Evolutionary conservation across 2,888 invertebrate species (phyloP), one percentile per base, ranked within the genome.

Genomic region (Synanthedon myopaeformis): DNA sequence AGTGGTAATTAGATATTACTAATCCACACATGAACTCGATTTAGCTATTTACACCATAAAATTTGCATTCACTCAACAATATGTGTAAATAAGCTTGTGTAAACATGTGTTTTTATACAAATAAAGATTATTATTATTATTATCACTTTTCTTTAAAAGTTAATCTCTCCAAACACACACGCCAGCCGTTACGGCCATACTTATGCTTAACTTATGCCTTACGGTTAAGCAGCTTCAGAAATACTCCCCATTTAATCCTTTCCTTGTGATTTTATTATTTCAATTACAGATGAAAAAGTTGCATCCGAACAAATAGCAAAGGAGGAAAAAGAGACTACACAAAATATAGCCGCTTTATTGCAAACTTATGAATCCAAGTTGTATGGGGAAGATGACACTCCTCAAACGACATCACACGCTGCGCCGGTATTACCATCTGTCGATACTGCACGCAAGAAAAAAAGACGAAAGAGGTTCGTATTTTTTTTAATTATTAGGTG

Each of bases 381-480:
- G 35, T 78, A 72, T 55, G 82, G 74, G n/a, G 86, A 85, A 65
- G 87, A 88, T 61, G 83, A 88, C 54, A 85, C 84, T 2, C 85
- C 86, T 19, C 86, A 85, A 58, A 84, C 85, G n/a, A 80, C 79
- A 10, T 83, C 84, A 6, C 72, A 82, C 42, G 66, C 79, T 41
- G 79, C 83, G 14, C 84, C 84, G 5, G 64, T 79, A 14, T 74
- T 82, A 51, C 79, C 80, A 3, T 5, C 41, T 11, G 59, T 73
- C 53, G 84, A 82, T 56, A 61, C 70, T 14, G 70, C 72, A 50
- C 72, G 78, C 49, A 85, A 82, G 63, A 87, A 87, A 65, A 87
- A 85, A 70, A 88, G 82, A 66, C 70, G 78, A 65, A 85, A 80
- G 71, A 84, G 85, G 84, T 80, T 35, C 35, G 2, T 35, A 35